Base-by-base conservation (phyloP, 37 sponge, comb jelly and placozoan genomes). In the Agelas oroides region DNA sequence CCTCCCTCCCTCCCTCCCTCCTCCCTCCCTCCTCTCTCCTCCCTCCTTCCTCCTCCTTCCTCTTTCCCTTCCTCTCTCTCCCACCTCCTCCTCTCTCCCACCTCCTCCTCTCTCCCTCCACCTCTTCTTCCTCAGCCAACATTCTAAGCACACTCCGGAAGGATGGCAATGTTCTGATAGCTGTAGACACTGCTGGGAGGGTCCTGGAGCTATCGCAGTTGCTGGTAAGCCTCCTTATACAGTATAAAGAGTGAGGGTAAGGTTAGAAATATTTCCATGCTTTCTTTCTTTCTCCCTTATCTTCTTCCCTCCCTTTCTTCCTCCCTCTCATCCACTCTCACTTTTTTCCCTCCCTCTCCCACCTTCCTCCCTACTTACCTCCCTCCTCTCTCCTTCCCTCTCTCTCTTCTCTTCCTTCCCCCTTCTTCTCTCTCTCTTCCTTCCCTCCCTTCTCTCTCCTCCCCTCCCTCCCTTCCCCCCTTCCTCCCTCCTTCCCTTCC, bases 121-220 rank as follows among this genome's bases (percentile, higher is more conserved):
- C 46, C 46, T 8, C 46, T 8, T 23, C 18, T 31, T 59, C 31
- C 55, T 59, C 79, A 94, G 93, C 83, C n/a, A 91, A 88, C 36
- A 97, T 99, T 64, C 79, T 93, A 85, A 93, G 78, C 35, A 97
- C 99, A 32, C 81, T 99, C 81, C 76, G 97, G 31, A 82, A 84
- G 5, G 86, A 90, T 72, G 99, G 99, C 33, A 97, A 99, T 74
- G 90, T 99, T 3, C 86, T 99, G 55, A 89, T 99, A 60, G 94
- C 94, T 20, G 96, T 99, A 57, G 99, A 99, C 80, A 99, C 99
- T 38, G 99, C 99, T 39, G 99, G 97, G 0, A 53, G 99, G 25
- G 96, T 99, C 0, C 72, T 99, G 76, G 99, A 99, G 77, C 93
- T 99, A 36, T 87, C 94, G 40, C 99, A 97, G 71, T 80, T 96